Conservation (phyloP, 2,888 invertebrate genomes). For the Macropis europaea region DNA sequence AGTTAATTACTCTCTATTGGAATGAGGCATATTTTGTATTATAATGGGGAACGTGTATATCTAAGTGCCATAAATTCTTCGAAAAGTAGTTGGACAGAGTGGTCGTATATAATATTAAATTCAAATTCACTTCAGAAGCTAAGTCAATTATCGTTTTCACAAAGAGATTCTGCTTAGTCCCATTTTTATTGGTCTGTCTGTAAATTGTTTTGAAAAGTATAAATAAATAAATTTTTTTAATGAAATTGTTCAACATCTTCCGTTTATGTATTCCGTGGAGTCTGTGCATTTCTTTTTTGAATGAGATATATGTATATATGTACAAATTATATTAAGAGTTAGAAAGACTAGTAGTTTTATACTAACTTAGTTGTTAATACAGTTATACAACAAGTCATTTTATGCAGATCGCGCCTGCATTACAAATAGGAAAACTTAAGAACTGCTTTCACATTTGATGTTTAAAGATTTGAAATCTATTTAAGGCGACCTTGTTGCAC, state of each 20-base stretch:
- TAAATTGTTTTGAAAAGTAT: slow-evolving; percentile 49
- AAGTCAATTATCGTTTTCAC: slow-evolving; percentile 52
- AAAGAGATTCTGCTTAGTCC: slow-evolving; percentile 61
- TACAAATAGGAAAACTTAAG: slow-evolving; percentile 46
- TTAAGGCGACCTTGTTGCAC: slow-evolving; percentile 28
- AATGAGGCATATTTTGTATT: slow-evolving; percentile 29
- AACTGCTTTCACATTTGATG: slow-evolving; percentile 17
- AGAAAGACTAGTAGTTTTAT: slow-evolving; percentile 62
- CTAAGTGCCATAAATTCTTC: slow-evolving; percentile 63
- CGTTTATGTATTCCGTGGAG: slow-evolving; percentile 27
- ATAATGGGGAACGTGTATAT: slow-evolving; percentile 47
- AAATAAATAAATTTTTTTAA: slow-evolving; percentile 47
- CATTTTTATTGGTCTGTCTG: slow-evolving; percentile 63
- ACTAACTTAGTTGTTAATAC: slow-evolving; percentile 50
- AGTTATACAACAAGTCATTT: slow-evolving; percentile 39
- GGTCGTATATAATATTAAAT: slow-evolving; percentile 57
- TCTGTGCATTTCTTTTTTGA: slow-evolving; percentile 31
- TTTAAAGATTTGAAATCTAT: slow-evolving; percentile 26
- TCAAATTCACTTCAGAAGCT: slow-evolving; percentile 48
- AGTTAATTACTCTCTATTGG: slow-evolving; percentile 24
- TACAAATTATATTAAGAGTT: slow-evolving; percentile 55
- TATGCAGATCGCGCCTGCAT: slow-evolving; percentile 27
- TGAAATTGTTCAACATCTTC: slow-evolving; percentile 29
- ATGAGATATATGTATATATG: slow-evolving; percentile 24
- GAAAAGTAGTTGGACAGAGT: slow-evolving; percentile 63